Base-by-base conservation (phyloP, 2,888 invertebrate species). In the Drosophila algonquin region DNA sequence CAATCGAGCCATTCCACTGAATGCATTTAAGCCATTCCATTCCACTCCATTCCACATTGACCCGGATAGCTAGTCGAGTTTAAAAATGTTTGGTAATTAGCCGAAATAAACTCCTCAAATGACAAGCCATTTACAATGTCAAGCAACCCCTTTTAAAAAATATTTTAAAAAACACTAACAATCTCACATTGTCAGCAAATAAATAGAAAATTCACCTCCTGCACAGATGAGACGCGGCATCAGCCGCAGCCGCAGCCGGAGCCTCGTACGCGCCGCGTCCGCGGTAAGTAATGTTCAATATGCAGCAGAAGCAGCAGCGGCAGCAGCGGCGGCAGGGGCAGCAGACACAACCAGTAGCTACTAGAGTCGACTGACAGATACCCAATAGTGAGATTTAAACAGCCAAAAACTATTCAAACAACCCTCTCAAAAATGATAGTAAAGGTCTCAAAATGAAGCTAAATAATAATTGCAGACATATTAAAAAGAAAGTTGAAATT, bases 161-260 rank as follows among this genome's bases (percentile, higher is more conserved):
- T 14, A 24, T 2, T 3, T 3, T 5, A 24, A 51, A 30, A 32
- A 14, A 30, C 0, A 53, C 24, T 1, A 18, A 48, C 46, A 46
- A 44, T 27, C 32, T 18, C 44, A 21, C 53, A 32, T 56, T 65
- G 72, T 58, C 60, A 63, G 51, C 57, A 64, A 58, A 64, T 58
- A 74, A 75, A 78, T 75, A 77, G 69, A 75, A 75, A 77, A 75
- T 51, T 72, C 69, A 78, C 77, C 77, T 77, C 77, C 77, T 78
- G 77, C 75, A 73, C 77, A 75, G 77, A 77, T 73, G 76, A 62
- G 64, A 46, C 71, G 40, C 71, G 40, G 50, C 14, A 44, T 30
- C 57, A 61, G 48, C 40, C 35, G 50, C 53, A 51, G 56, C 64
- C 35, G 55, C 52, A 48, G 50, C 14, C 35, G 50, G 45, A 52